Evolutionary conservation across 2,888 invertebrate species (phyloP).

Genomic region (Ophion costatus): DNA sequence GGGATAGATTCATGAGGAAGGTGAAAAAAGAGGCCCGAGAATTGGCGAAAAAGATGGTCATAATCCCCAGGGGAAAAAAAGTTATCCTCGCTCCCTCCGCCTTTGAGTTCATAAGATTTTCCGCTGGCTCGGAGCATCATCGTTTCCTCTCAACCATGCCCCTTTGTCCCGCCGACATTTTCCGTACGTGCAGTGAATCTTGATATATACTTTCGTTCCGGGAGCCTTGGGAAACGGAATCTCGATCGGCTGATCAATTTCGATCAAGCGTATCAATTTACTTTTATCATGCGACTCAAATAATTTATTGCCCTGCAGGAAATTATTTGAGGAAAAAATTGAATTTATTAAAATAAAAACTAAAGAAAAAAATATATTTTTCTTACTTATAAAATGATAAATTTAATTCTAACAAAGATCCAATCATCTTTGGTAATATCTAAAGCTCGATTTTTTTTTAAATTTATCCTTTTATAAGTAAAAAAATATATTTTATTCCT

Average conservation of each 20-base stretch:
- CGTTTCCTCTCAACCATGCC: not conserved
- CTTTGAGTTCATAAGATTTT: slow-evolving; percentile 39
- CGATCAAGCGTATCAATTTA: not conserved
- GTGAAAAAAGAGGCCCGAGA: not conserved
- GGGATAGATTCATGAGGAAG: not conserved
- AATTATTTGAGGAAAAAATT: too few species aligned
- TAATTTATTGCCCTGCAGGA: not conserved
- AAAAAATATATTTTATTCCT: too few species aligned
- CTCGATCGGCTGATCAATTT: slow-evolving; percentile 4
- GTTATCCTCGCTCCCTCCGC: not conserved
- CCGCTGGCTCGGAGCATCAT: slow-evolving; percentile 2
- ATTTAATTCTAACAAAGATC: too few species aligned
- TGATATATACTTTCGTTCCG: not conserved
- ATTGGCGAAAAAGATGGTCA: not conserved
- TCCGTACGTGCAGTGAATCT: slow-evolving; percentile 10
- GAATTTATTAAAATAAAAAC: too few species aligned
- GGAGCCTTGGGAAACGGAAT: slow-evolving; percentile 2
- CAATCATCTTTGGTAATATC: too few species aligned
- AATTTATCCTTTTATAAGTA: too few species aligned
- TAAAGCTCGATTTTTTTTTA: too few species aligned
- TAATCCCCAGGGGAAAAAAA: not conserved
- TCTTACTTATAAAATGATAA: too few species aligned
- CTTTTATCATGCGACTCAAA: not conserved
- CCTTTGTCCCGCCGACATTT: not conserved
- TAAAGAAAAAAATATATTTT: too few species aligned